Evolutionary conservation across 2,113 vertebrate genomes (phyloP), one percentile per base, ranked within the genome.

Genomic region (Percina caprodes): DNA sequence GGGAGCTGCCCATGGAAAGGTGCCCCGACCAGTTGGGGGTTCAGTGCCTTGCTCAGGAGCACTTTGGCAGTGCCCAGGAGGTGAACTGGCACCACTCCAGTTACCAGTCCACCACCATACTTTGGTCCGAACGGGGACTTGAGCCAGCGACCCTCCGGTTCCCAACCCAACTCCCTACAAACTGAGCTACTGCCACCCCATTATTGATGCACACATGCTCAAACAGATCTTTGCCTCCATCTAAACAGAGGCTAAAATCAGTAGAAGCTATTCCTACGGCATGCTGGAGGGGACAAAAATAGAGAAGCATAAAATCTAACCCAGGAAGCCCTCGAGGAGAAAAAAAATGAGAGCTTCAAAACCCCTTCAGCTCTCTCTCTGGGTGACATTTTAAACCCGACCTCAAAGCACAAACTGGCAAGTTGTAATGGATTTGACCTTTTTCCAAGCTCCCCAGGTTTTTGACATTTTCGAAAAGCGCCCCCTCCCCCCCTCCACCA

Each of bases 371-470:
- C 58, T 61, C 26, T 52, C 51, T 77, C 46, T 77, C 19, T 42
- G 66, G 26, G 49, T 48, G 83, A 86, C 84, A 85, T 91, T 85
- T 87, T 16, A 69, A 88, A 84, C 60, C 45, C 21, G 23, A 62
- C 12, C 45, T 86, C 51, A 30, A 23, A 79, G 59, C 30, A 23
- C 46, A 46, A 71, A 74, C 69, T 48, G 75, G 48, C 60, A 78
- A 19, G 16, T 84, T 86, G 67, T 77, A 65, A 84, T 80, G 63
- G 33, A 46, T 83, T 14, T 86, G 86, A 90, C 88, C 88, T 92
- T 89, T 79, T 70, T 67, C 54, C 24, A 30, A 45, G 26, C 49
- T 72, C 46, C 52, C 14, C n/a, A 0, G 62, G 73, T 79, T 88
- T 49, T 18, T 81, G 83, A 80, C 88, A 81, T 83, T 86, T 84